Evolutionary conservation across 1,140 invertebrate species (phyloP).

Genomic region (Aphidius ervi): DNA sequence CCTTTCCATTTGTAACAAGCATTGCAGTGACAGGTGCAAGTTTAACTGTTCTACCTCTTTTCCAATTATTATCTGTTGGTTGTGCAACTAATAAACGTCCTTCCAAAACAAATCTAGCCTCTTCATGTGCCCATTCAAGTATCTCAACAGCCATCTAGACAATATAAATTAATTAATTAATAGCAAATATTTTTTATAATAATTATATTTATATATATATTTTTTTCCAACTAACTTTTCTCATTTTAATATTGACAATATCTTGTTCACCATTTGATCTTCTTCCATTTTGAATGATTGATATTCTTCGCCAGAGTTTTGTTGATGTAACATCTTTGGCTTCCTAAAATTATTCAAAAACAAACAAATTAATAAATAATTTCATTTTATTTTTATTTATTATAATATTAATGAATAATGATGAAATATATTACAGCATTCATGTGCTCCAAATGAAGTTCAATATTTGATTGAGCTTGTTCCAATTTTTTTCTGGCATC

Average conservation of each 20-base stretch:
- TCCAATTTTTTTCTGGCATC: slow-evolving; percentile 72
- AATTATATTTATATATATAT: neutral
- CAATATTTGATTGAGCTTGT: slow-evolving; percentile 86
- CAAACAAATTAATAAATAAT: slow-evolving; percentile 4
- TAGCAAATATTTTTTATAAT: neutral
- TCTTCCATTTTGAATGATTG: slow-evolving; percentile 68
- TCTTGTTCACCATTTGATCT: slow-evolving; percentile 73
- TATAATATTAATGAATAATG: neutral
- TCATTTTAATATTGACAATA: slow-evolving; percentile 80
- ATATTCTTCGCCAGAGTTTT: slow-evolving; percentile 85
- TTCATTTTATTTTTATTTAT: neutral
- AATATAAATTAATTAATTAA: neutral
- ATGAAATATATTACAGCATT: slow-evolving; percentile 63
- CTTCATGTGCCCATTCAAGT: slow-evolving; percentile 89
- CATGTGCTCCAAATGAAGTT: slow-evolving; percentile 90
- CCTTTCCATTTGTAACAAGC: slow-evolving; percentile 82
- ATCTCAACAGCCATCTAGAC: slow-evolving; percentile 82
- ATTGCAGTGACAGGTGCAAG: slow-evolving; percentile 81
- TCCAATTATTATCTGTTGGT: slow-evolving; percentile 85
- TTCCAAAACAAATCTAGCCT: slow-evolving; percentile 81
- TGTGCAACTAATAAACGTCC: slow-evolving; percentile 81
- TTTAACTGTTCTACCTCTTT: slow-evolving; percentile 81
- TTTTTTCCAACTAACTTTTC: slow-evolving; percentile 58
- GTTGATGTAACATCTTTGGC: slow-evolving; percentile 82
- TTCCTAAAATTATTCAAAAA: slow-evolving; percentile 52